Evolutionary conservation across 2,888 invertebrate species (phyloP), one percentile per base, ranked within the genome.

Genomic region (Conomelus anceps): DNA sequence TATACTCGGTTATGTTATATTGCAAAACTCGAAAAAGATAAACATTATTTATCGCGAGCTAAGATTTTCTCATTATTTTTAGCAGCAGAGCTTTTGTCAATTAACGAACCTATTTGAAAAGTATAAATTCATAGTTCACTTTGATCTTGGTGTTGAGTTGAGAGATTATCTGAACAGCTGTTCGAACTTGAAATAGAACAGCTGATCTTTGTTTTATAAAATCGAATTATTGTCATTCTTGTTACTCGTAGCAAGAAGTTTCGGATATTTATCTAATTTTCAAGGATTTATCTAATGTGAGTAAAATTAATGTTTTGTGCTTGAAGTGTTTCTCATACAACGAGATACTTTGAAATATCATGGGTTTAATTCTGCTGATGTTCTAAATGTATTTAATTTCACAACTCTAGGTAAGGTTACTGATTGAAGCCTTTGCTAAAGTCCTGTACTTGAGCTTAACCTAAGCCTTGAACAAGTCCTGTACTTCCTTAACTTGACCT

Each of bases 201-300:
- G 86, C 86, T 86, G 86, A 86, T 86, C 29, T 86, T 86, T 86
- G 86, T 86, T 86, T 86, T 26, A 86, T 23, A 24, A 86, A 86
- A 86, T 86, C 29, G 86, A 86, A 85, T 24, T 11, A 84, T 26
- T 86, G 86, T 86, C 86, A 86, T 86, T 86, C 86, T 86, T 4
- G 23, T 6, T 86, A 22, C n/a, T 23, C 17, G 34, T n/a, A n/a
- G n/a, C 63, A 63, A 63, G 13, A 13, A 63, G n/a, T 63, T 63
- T n/a, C n/a, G n/a, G n/a, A n/a, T 63, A n/a, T 63, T 63, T 63
- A 63, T 63, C 63, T n/a, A 63, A n/a, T 63, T 1, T n/a, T n/a
- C n/a, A n/a, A n/a, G n/a, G n/a, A 63, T n/a, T 3, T 3, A 13
- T 63, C n/a, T n/a, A n/a, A n/a, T n/a, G n/a, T n/a, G n/a, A n/a